Conservation (phyloP, 2,888 invertebrate genomes). For the Leptarthrus brevirostris region DNA sequence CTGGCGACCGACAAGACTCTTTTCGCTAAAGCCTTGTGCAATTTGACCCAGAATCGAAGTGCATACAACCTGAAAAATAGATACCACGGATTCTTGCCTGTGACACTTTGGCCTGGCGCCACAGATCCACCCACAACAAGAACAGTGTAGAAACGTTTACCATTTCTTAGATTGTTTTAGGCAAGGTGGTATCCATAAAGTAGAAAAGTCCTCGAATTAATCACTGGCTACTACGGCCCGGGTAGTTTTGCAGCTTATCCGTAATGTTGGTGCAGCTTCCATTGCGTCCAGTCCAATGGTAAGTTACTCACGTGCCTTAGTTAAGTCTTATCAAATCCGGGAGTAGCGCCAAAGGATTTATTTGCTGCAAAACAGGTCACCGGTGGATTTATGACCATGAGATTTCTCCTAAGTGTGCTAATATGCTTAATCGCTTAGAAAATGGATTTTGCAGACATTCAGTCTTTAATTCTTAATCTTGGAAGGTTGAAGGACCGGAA, state of each 20-base stretch:
- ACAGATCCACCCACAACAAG: neutral
- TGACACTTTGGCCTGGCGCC: neutral
- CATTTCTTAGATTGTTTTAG: neutral
- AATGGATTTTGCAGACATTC: neutral
- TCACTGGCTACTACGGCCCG: neutral
- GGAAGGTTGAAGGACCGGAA: neutral
- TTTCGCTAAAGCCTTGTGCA: neutral
- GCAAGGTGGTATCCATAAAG: neutral
- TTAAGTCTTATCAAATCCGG: neutral
- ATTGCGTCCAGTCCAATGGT: neutral
- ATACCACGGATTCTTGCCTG: neutral
- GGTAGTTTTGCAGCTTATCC: neutral
- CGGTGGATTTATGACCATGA: slow-evolving; percentile 3
- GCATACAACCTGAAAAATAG: neutral
- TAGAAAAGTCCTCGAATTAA: neutral
- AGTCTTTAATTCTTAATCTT: neutral
- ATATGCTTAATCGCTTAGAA: neutral
- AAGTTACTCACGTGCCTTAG: neutral
- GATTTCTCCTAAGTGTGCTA: neutral
- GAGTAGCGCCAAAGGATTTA: slow-evolving; percentile 12
- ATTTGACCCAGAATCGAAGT: neutral
- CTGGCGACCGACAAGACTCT: neutral
- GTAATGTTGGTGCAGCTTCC: neutral
- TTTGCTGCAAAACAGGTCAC: slow-evolving; percentile 1
- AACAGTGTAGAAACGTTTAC: neutral